Base-by-base conservation (phyloP, 2,113 vertebrate genomes). In the Cynocephalus volans region DNA sequence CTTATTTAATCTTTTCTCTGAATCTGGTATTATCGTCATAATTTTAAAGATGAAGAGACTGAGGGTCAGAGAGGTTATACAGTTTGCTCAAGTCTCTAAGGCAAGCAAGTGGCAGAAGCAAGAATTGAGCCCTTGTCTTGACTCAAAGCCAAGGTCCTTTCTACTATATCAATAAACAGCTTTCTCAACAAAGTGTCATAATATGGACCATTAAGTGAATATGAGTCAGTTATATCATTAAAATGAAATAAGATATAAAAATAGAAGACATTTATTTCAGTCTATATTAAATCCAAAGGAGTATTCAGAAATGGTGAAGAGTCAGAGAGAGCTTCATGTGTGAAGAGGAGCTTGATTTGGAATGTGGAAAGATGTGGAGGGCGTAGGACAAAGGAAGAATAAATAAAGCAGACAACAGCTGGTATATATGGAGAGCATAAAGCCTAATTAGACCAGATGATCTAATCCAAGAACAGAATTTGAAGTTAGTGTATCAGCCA, bases 1-100 rank as follows among this genome's bases (percentile, higher is more conserved):
- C 56, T 83, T 87, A n/a, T 48, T 93, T 90, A 72, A 58, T 21
- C 3, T 36, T 88, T 48, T 17, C 28, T 86, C 9, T 65, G 26
- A 79, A 83, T 87, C 36, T 65, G 12, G 52, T 79, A 70, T 60
- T 60, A 65, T 21, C 52, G 12, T 11, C 41, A 85, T 31, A 50
- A 41, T 18, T 73, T 96, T 87, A 88, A 91, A 62, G 50, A 48
- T 56, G 31, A 76, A 75, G 69, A 83, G 14, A 88, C 9, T 54
- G 33, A 84, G 14, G 19, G 12, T 75, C 56, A 45, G 75, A 73
- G 15, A 84, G 23, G 28, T 88, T 88, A 82, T 76, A 36, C 33
- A 26, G 36, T 41, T 58, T 88, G 90, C 81, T 88, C 15, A 69
- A 33, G 67, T 81, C 89, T 70, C 15, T 80, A 64, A 96, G 19